Evolutionary conservation across 2,797 vertebrate species (phyloP), one percentile per base, ranked within the genome.

Genomic region (Dendrocincla tyrannina): DNA sequence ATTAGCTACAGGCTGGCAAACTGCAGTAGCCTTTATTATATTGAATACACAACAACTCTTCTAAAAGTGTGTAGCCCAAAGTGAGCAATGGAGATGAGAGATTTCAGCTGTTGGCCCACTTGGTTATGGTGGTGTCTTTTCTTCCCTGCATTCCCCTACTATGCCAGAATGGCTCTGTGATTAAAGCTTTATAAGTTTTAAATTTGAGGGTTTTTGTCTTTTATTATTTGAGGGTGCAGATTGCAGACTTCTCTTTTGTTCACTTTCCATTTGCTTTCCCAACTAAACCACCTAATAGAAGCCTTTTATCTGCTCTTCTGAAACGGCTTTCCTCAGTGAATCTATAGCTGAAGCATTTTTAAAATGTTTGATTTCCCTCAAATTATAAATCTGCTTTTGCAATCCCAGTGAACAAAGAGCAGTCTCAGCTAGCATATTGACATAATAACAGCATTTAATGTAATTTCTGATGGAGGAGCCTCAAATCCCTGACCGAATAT

Each of bases 1-100:
- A 88, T 87, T 93, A 91, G 73, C 85, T 91, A 85, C 77, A 73
- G 46, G n/a, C 89, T 94, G 92, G 84, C 83, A 93, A 75, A 85
- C 47, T 88, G 41, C 58, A 84, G 80, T 89, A 49, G 76, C 62
- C 85, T 93, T 94, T 93, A 88, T 89, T 96, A 78, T 77, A 93
- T 49, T 85, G 78, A 92, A 78, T 85, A 59, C 32, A 78, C 32
- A 92, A 73, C 3, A 5, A 46, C 69, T 88, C 41, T 96, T 55
- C 52, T 86, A 63, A 52, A 91, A 81, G 60, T 42, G 10, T 73
- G 91, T 90, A 88, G 91, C 56, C 39, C 69, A 76, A 82, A 92
- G 55, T 22, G 50, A 76, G 59, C 62, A 69, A 53, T 1, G 4
- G 78, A 93, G 67, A 32, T 73, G 50, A 82, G 84, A 81, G 62